Conservation (phyloP, 1,140 invertebrate genomes). For the Antheraea pernyi region DNA sequence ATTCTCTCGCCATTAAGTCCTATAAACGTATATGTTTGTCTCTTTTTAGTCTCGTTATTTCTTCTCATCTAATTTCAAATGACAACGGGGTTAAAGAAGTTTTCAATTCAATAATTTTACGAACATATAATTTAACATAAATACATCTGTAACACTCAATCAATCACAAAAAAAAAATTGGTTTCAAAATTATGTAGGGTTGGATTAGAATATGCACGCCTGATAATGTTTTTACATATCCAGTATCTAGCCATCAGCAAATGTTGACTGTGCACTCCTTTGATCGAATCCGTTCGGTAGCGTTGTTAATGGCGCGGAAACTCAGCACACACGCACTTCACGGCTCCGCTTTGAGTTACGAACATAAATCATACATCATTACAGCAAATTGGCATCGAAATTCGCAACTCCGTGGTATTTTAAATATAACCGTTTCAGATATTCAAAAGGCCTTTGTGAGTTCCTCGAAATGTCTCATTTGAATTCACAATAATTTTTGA, state of each 20-base stretch:
- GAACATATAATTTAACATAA: too few species aligned
- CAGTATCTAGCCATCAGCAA: not conserved
- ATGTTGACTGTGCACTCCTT: conserved; percentile 2
- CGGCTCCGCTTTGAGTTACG: conserved; percentile 10
- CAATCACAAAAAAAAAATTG: too few species aligned
- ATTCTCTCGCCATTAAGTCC: too few species aligned
- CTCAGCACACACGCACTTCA: conserved; percentile 16
- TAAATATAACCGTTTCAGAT: not conserved
- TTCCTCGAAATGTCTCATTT: not conserved
- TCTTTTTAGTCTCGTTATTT: too few species aligned
- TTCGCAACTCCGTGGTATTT: not conserved
- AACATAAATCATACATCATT: conserved; percentile 15
- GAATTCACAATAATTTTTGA: not conserved
- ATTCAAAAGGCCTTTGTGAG: not conserved
- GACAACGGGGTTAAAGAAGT: too few species aligned
- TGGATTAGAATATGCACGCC: too few species aligned
- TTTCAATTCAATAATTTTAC: too few species aligned
- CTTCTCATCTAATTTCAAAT: too few species aligned
- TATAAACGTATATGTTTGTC: too few species aligned
- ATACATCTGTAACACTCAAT: too few species aligned
- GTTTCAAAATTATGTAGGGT: too few species aligned
- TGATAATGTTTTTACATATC: not conserved
- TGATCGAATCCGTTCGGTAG: not conserved
- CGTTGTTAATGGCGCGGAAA: conserved; percentile 14
- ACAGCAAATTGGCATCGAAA: conserved; percentile 9